These are phyloP conservation scores for Drosophila phalerata DNA, from an alignment of 2,888 invertebrate species.

Conservation along the genomic window DNA sequence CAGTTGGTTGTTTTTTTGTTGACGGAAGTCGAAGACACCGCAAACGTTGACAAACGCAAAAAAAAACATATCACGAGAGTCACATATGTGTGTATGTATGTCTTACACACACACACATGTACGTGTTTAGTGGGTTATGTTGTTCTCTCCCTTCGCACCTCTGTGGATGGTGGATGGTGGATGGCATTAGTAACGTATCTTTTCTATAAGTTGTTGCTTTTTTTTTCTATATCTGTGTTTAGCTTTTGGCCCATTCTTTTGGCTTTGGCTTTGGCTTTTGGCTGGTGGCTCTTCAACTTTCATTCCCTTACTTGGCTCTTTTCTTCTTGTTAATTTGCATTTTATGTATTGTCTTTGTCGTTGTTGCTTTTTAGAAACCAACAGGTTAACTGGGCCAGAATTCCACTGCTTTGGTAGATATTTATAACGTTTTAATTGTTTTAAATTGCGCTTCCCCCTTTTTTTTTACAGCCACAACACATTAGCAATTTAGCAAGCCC, in stretches of 20 bases:
- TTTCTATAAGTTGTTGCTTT: conserved; percentile 26
- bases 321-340: conserved; percentile 68
- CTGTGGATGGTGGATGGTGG: conserved; percentile 1
- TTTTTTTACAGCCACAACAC: not conserved
- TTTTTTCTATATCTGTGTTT: conserved; percentile 16
- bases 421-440: conserved; percentile 31
- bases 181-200: conserved; percentile 46
- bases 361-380: conserved; percentile 49
- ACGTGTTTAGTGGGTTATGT: conserved; percentile 18
- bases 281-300: conserved; percentile 62
- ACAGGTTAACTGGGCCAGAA: conserved; percentile 42
- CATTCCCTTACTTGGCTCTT: conserved; percentile 63
- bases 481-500: not conserved
- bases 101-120: conserved; percentile 2
- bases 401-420: conserved; percentile 16
- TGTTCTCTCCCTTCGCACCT: conserved; percentile 55
- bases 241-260: conserved; percentile 67
- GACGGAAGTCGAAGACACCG: conserved; percentile 68
- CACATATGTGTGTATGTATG: conserved; percentile 4
- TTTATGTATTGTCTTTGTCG: conserved; percentile 59
- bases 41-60: conserved; percentile 44
- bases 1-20: conserved; percentile 57
- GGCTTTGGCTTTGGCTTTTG: conserved; percentile 23
- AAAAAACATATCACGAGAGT: conserved; percentile 24
- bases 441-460: conserved; percentile 8